Evolutionary conservation across 30 jellyfish, hydroid and myxozoan genomes (phyloP).

Genomic region (Aurelia sp.): DNA sequence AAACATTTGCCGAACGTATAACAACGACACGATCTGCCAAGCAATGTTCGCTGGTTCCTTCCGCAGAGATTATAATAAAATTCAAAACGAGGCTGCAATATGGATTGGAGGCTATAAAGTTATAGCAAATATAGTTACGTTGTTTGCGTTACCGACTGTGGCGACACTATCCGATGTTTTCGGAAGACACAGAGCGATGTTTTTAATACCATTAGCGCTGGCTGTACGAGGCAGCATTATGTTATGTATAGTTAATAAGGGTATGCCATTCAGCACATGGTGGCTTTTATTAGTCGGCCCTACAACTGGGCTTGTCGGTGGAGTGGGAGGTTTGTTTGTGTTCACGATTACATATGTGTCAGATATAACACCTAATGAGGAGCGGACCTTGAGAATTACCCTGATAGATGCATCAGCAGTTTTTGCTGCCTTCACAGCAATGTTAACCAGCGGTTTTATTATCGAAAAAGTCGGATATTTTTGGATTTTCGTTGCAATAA

Average conservation of each 20-base stretch:
- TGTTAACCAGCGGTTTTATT: constrained; percentile 34
- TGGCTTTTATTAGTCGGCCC: constrained; percentile 14
- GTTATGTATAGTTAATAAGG: constrained; percentile 7
- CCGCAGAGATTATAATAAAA: constrained; percentile 4
- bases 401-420: constrained; percentile 28
- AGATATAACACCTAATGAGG: constrained; percentile 24
- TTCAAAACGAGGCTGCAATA: constrained; percentile 26
- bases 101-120: constrained; percentile 33
- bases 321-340: constrained; percentile 21
- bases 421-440: constrained; percentile 37
- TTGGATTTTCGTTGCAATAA: no score
- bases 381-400: constrained; percentile 24
- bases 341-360: constrained; percentile 30
- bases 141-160: constrained; percentile 31
- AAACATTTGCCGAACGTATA: constrained; percentile 14
- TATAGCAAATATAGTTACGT: background rate
- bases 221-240: constrained; percentile 18
- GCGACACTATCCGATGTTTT: constrained; percentile 31
- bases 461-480: background rate
- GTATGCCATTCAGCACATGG: constrained; percentile 26
- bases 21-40: constrained; percentile 23
- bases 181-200: constrained; percentile 35
- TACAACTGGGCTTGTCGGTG: constrained; percentile 21
- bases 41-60: constrained; percentile 24
- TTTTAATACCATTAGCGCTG: constrained; percentile 12